Base-by-base conservation (phyloP, 2,113 vertebrate genomes). In the Myodes glareolus region DNA sequence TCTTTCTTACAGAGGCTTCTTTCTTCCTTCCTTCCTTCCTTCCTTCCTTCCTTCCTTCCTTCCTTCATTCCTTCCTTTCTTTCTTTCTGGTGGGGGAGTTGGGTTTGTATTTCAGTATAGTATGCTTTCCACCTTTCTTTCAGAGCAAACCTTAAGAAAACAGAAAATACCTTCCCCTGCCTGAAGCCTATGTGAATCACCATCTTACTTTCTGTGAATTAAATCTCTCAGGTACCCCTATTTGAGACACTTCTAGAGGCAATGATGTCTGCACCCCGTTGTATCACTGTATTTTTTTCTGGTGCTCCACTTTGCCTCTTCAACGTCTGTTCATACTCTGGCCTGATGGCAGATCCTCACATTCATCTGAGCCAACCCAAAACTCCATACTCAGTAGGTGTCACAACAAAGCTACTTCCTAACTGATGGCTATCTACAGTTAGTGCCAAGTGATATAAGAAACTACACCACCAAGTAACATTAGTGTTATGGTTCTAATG, bases 141-240 rank as follows among this genome's bases (percentile, higher is more conserved):
- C 21, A 90, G n/a, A 72, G 33, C 5, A n/a, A 1, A 65, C 31
- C 2, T 17, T 23, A 58, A 77, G 47, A 63, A 90, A 90, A 72
- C 58, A 7, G 13, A 58, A 52, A 58, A 47, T 31, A 5, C 31
- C 63, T 89, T n/a, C 36, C 42, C n/a, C 31, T 21, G 9, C 63
- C 9, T 21, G 9, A 31, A 61, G 19, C 16, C 10, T 31, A 0
- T 19, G 19, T n/a, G 16, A 11, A 63, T 21, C 4, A 29, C 25
- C 3, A 55, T 27, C 58, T 70, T 23, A 8, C 14, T 42, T 63
- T 91, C 16, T 21, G 82, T 58, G 45, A 52, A 47, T 8, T 58
- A 36, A 0, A 36, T 16, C 31, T 10, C 9, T 76, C n/a, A 50
- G 16, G 65, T 7, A 39, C 5, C 14, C 36, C 11, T 5, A 29